Base-by-base conservation (phyloP, 1,140 invertebrate genomes). In the Aphelinus atriplicis region DNA sequence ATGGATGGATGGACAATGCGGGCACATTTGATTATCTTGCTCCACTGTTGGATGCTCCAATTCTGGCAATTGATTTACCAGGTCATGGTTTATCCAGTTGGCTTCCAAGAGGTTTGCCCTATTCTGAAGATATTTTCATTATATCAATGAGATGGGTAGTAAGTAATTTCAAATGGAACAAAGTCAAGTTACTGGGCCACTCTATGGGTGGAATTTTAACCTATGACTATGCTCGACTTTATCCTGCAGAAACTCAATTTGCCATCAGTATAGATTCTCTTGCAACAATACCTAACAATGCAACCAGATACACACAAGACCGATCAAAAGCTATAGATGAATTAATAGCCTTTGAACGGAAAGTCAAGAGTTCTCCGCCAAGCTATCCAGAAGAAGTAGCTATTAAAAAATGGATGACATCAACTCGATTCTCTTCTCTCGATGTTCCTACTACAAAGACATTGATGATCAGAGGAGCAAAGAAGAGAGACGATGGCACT, bases 1-100 rank as follows among this genome's bases (percentile, higher is more conserved):
- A 95, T 82, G 94, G 94, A 1, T 94, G 93, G 93, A 80, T 92
- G 84, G 92, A 94, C 78, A 95, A 94, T 83, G 92, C 92, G 9
- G 92, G 91, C 2, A 91, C 91, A 1, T 95, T 94, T 86, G 93
- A 95, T 82, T 87, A 88, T 1, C 81, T 95, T 7, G 90, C 91
- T 42, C 92, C 92, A 10, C 80, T 92, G 46, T 80, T 95, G 55
- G 84, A 93, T 78, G 79, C 90, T 1, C 88, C 90, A 3, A 89
- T 93, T 73, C 81, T 95, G 7, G 90, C 92, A 1, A 88, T 94
- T 26, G 93, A 94, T 84, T 89, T 93, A 53, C 93, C 92, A 0
- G 93, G 93, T 2, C 94, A 95, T 85, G 94, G 94, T 1, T 80
- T 89, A 3, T 95, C 93, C 0, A 92, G 91, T 1, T 91, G 91